These are phyloP conservation scores for Cassiopea andromeda DNA, from an alignment of 30 jellyfish, hydroid and myxozoan species.

Conservation along the genomic window DNA sequence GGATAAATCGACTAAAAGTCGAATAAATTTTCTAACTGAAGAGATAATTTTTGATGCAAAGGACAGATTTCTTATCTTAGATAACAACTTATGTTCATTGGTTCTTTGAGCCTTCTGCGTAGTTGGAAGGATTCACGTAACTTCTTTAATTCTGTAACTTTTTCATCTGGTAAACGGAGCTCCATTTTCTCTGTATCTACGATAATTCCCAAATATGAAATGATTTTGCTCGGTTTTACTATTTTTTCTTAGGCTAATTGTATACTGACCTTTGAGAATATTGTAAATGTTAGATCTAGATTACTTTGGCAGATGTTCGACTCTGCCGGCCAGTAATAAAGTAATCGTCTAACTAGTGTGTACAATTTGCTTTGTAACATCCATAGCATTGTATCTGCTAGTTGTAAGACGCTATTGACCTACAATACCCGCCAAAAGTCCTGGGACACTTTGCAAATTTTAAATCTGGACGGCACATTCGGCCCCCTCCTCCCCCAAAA, in stretches of 20 bases:
- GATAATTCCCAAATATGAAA: slow-evolving; percentile 1
- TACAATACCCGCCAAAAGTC: too few relatives aligned
- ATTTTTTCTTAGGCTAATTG: slow-evolving; percentile 7
- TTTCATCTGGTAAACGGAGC: slow-evolving; percentile 1
- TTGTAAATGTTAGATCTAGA: background rate
- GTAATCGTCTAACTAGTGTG: slow-evolving; percentile 50
- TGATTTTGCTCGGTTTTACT: background rate
- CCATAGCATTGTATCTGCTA: slow-evolving; percentile 20
- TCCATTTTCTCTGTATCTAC: background rate
- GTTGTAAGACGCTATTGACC: background rate
- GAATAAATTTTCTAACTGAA: background rate
- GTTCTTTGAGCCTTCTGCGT: background rate
- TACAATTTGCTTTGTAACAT: background rate
- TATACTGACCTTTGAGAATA: background rate
- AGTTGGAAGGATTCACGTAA: background rate
- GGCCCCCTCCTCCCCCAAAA: too few relatives aligned
- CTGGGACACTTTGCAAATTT: too few relatives aligned
- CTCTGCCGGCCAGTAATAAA: slow-evolving; percentile 24
- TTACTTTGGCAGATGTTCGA: background rate
- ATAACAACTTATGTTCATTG: background rate
- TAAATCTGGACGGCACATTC: too few relatives aligned
- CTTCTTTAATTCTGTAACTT: background rate
- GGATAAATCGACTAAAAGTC: slow-evolving; percentile 1
- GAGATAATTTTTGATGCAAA: slow-evolving; percentile 30
- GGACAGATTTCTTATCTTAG: slow-evolving; percentile 16